Conservation (phyloP, 2,113 vertebrate species). For the Chionodraco myersi region DNA sequence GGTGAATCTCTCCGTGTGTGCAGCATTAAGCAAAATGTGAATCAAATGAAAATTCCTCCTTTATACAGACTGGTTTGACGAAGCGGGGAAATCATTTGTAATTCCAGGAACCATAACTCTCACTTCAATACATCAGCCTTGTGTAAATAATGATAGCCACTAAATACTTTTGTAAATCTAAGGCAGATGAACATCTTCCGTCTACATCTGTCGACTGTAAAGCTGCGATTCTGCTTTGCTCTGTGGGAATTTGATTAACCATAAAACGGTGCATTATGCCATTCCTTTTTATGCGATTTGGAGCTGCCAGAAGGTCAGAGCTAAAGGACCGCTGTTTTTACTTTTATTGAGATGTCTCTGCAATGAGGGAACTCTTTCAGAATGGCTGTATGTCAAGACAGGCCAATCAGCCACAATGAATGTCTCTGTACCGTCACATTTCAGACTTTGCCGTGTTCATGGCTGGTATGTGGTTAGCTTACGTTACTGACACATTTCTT, state of each 20-base stretch:
- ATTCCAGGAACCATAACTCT: neutral
- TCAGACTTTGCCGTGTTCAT: slow-evolving; percentile 34
- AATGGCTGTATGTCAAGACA: slow-evolving; percentile 74
- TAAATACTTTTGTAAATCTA: slow-evolving; percentile 15
- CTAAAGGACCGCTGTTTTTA: slow-evolving; percentile 66
- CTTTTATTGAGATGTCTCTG: slow-evolving; percentile 78
- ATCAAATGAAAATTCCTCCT: slow-evolving; percentile 53
- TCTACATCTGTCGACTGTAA: slow-evolving; percentile 71
- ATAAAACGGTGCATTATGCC: slow-evolving; percentile 83
- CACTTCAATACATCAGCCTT: slow-evolving; percentile 7
- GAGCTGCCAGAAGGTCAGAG: slow-evolving; percentile 79
- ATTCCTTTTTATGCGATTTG: slow-evolving; percentile 78
- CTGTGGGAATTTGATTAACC: slow-evolving; percentile 83
- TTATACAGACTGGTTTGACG: slow-evolving; percentile 34
- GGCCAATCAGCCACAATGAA: slow-evolving; percentile 66
- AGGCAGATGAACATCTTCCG: slow-evolving; percentile 60
- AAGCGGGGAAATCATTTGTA: slow-evolving; percentile 10
- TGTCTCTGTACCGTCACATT: slow-evolving; percentile 68
- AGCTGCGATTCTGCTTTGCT: slow-evolving; percentile 63
- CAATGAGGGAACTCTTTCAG: slow-evolving; percentile 80
- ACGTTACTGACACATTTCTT: slow-evolving; percentile 27
- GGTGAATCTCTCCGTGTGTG: slow-evolving; percentile 64
- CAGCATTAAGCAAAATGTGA: slow-evolving; percentile 51
- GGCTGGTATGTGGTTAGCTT: slow-evolving; percentile 12
- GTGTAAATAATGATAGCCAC: slow-evolving; percentile 9